A percentile compares a stretch with the other conserved stretches of the same genome.
Evolutionary conservation across 30 jellyfish, hydroid and myxozoan species (phyloP).

Genomic region (Thelohanellus kitauei): DNA sequence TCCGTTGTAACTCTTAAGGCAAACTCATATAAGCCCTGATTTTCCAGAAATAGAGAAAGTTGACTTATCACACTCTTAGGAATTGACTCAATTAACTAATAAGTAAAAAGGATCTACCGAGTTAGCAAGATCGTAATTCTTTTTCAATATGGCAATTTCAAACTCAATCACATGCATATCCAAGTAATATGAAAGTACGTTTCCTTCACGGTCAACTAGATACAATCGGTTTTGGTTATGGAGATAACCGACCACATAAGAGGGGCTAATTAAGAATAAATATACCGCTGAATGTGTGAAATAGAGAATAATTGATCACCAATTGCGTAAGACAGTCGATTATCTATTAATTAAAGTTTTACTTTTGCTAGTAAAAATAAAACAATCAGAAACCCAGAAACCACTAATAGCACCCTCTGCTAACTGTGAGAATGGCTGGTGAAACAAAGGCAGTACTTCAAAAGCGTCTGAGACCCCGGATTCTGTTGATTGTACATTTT

Average conservation of each 20-base stretch:
- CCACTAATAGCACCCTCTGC: slow-evolving; percentile 87
- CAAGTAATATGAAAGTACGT: slow-evolving; percentile 58
- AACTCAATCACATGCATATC: slow-evolving; percentile 61
- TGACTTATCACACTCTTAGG: background rate
- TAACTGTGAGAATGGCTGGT: too few species aligned
- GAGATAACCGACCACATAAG: slow-evolving; percentile 80
- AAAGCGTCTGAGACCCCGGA: too few species aligned
- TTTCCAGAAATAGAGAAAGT: background rate
- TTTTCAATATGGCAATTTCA: slow-evolving; percentile 88
- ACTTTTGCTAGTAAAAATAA: slow-evolving; percentile 72
- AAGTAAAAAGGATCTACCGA: slow-evolving; percentile 5
- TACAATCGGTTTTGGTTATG: slow-evolving; percentile 78
- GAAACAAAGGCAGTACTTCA: too few species aligned
- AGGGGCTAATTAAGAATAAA: slow-evolving; percentile 21
- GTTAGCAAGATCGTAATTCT: slow-evolving; percentile 79
- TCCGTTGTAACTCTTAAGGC: too few species aligned
- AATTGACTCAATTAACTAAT: background rate
- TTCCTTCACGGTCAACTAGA: slow-evolving; percentile 65
- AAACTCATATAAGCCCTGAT: background rate
- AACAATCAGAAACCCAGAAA: slow-evolving; percentile 94
- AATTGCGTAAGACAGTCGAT: background rate
- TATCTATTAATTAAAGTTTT: background rate
- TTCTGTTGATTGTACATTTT: too few species aligned
- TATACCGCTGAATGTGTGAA: background rate
- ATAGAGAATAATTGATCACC: too few species aligned